These are phyloP conservation scores for Tinea semifulvella DNA, from an alignment of 2,888 invertebrate genomes.

Conservation along the genomic window DNA sequence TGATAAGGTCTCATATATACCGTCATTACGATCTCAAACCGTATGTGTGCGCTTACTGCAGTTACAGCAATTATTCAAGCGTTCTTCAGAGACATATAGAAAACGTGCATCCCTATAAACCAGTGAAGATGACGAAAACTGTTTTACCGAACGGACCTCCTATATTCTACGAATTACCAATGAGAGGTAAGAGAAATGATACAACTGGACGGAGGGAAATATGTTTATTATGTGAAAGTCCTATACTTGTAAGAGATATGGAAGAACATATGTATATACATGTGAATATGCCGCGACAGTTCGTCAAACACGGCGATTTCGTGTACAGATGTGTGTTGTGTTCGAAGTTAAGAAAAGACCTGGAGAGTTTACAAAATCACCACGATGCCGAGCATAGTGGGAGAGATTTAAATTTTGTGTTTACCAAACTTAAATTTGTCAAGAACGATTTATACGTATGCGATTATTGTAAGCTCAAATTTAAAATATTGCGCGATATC, in stretches of 20 bases:
- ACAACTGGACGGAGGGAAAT: slow-evolving; percentile 19
- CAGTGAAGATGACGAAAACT: slow-evolving; percentile 17
- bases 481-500: slow-evolving; percentile 29
- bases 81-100: not conserved
- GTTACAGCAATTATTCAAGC: slow-evolving; percentile 18
- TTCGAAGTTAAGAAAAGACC: slow-evolving; percentile 30
- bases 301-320: slow-evolving; percentile 37
- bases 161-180: slow-evolving; percentile 16
- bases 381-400: slow-evolving; percentile 31
- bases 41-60: slow-evolving; percentile 48
- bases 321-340: slow-evolving; percentile 58
- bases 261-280: slow-evolving; percentile 23
- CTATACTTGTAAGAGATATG: slow-evolving; percentile 25
- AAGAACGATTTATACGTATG: slow-evolving; percentile 26
- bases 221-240: slow-evolving; percentile 41
- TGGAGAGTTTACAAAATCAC: slow-evolving; percentile 39
- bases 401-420: slow-evolving; percentile 31
- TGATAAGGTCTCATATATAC: slow-evolving; percentile 44
- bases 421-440: slow-evolving; percentile 22
- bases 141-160: slow-evolving; percentile 26
- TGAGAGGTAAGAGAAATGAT: slow-evolving; percentile 17
- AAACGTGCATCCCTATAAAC: not conserved
- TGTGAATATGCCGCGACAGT: slow-evolving; percentile 28
- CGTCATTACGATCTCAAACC: slow-evolving; percentile 56
- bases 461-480: slow-evolving; percentile 29